Percentiles rank a stretch among this genome's conserved stretches.
Conservation (phyloP, 2,888 invertebrate genomes). For the Chironomus riparius region DNA sequence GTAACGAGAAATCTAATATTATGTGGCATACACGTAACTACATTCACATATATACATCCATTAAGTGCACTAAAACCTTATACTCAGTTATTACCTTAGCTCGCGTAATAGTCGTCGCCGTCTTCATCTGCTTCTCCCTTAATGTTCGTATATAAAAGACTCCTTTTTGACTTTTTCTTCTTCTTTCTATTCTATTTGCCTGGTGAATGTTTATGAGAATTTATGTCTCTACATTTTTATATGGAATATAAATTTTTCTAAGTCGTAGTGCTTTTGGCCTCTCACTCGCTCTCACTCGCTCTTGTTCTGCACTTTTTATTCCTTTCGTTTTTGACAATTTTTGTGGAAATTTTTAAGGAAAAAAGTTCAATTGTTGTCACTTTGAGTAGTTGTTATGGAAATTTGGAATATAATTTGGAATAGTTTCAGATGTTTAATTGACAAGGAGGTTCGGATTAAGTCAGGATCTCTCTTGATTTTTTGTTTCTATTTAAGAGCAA, state of each 20-base stretch:
- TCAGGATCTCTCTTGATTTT: no score
- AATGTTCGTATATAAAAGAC: neutral
- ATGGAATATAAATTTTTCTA: neutral
- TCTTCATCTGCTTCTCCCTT: neutral
- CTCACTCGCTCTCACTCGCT: neutral
- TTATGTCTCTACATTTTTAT: constrained; percentile 19
- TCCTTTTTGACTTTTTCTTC: neutral
- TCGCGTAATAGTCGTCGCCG: neutral
- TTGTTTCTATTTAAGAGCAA: no score
- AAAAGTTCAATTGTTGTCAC: no score
- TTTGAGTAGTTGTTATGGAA: no score
- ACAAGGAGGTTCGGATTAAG: no score
- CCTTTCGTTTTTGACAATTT: neutral
- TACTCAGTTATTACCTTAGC: neutral
- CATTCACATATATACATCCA: no score
- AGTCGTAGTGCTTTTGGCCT: neutral
- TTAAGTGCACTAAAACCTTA: neutral
- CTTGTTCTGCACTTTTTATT: neutral
- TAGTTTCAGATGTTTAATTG: no score
- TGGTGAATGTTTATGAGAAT: constrained; percentile 9
- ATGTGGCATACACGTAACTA: no score
- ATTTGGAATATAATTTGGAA: no score
- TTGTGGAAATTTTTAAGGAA: no score
- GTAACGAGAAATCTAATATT: no score
- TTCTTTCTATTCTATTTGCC: neutral